A percentile compares a stretch with the other conserved stretches of the same genome.
These are phyloP conservation scores for Cydia pomonella DNA, from an alignment of 1,140 invertebrate species.

Conservation along the genomic window DNA sequence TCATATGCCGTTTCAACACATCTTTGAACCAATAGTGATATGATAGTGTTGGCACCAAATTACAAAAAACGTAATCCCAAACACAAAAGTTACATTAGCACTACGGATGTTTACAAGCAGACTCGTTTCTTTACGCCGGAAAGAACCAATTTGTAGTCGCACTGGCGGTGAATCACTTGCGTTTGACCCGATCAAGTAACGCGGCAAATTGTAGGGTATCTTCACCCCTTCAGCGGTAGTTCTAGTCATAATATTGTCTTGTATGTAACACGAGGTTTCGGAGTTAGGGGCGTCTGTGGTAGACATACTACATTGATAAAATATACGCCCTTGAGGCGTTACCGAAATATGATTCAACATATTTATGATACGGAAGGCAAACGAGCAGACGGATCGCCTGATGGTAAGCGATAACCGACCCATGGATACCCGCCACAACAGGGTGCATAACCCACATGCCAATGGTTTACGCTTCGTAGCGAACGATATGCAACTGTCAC, in stretches of 20 bases:
- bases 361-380: too few species aligned
- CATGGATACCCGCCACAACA: too few species aligned
- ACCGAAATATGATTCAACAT: too few species aligned
- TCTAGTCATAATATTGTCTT: not conserved
- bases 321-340: not conserved
- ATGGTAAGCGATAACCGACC: too few species aligned
- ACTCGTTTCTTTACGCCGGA: slow-evolving; percentile 26
- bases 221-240: slow-evolving; percentile 8
- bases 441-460: too few species aligned
- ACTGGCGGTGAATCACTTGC: not conserved
- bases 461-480: too few species aligned
- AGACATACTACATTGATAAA: not conserved
- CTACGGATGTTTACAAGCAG: slow-evolving; percentile 45
- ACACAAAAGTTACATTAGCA: slow-evolving; percentile 36
- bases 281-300: not conserved
- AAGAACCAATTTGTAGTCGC: slow-evolving; percentile 9
- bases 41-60: too few species aligned
- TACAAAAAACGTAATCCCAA: not conserved
- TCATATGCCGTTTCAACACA: too few species aligned
- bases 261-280: not conserved
- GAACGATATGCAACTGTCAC: too few species aligned
- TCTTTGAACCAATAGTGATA: too few species aligned
- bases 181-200: not conserved
- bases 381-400: too few species aligned
- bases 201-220: slow-evolving; percentile 16